A percentile compares a stretch with the other conserved stretches of the same genome.
These are phyloP conservation scores for Eremobia ochroleuca DNA, from an alignment of 2,888 invertebrate species.

Conservation along the genomic window DNA sequence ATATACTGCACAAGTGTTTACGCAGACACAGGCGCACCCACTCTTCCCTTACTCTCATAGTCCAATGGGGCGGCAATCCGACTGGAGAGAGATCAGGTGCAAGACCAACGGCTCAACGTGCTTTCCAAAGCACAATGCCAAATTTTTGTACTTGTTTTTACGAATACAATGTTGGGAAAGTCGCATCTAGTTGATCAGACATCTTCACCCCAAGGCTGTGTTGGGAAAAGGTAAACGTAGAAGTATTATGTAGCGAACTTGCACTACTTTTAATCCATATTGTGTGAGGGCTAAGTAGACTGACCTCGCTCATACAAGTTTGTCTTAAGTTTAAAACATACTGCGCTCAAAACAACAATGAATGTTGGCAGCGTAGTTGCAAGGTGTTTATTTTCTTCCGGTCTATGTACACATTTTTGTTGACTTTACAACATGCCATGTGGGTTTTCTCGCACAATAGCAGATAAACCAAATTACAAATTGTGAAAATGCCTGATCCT, in stretches of 20 bases:
- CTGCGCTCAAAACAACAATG: neutral
- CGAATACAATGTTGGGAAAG: neutral
- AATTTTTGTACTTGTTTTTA: too few relatives aligned
- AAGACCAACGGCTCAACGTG: too few relatives aligned
- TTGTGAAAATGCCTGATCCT: neutral
- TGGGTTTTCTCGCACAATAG: neutral
- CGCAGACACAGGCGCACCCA: too few relatives aligned
- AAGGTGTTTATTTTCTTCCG: neutral
- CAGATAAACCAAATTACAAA: neutral
- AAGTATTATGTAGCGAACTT: neutral
- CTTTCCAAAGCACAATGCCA: too few relatives aligned
- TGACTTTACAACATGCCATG: slow-evolving; percentile 1
- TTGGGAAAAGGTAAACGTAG: too few relatives aligned
- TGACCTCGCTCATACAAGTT: neutral
- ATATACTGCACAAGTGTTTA: neutral
- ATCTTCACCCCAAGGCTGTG: too few relatives aligned
- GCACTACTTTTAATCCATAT: neutral
- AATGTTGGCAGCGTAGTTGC: neutral
- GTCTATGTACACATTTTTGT: neutral
- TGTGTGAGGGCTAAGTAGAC: neutral
- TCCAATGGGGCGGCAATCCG: too few relatives aligned
- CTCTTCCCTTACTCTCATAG: too few relatives aligned
- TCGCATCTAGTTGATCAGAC: neutral
- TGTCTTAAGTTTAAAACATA: slow-evolving; percentile 12
- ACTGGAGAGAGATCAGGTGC: too few relatives aligned